Evolutionary conservation across 2,113 vertebrate genomes (phyloP).

Genomic region (Hemiprocne comata): DNA sequence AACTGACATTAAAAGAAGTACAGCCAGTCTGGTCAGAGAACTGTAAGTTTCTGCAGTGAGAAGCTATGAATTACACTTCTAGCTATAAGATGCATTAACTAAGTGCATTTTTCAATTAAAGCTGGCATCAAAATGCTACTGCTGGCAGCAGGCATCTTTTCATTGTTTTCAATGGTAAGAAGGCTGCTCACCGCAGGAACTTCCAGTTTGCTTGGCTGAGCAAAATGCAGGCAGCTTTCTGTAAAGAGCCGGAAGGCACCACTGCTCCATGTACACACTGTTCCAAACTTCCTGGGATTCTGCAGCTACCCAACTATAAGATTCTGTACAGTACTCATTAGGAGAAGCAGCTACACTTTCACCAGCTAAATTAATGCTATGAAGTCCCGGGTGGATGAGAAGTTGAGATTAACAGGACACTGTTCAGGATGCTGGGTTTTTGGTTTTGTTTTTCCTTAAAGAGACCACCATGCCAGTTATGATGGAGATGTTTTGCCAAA

Average conservation of each 20-base stretch:
- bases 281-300: slow-evolving; percentile 32
- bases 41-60: not conserved
- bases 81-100: slow-evolving; percentile 5
- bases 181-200: slow-evolving; percentile 45
- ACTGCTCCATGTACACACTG: slow-evolving; percentile 6
- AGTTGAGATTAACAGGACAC: not conserved
- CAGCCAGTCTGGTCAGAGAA: not conserved
- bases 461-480: not conserved
- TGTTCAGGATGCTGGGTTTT: not conserved
- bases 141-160: slow-evolving; percentile 51
- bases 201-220: slow-evolving; percentile 59
- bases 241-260: slow-evolving; percentile 57
- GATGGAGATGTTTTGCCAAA: not conserved
- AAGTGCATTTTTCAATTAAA: slow-evolving; percentile 37
- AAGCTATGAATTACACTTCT: not conserved
- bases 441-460: not conserved
- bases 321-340: slow-evolving; percentile 37
- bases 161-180: slow-evolving; percentile 36
- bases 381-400: not conserved
- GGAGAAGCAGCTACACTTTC: not conserved
- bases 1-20: not conserved
- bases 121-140: slow-evolving; percentile 15
- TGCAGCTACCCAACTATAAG: not conserved
- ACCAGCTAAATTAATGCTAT: not conserved
- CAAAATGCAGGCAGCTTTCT: slow-evolving; percentile 35